phyloP scores from a whole-genome alignment of 2,888 invertebrate species.

The Antheraea yamamai region DNA sequence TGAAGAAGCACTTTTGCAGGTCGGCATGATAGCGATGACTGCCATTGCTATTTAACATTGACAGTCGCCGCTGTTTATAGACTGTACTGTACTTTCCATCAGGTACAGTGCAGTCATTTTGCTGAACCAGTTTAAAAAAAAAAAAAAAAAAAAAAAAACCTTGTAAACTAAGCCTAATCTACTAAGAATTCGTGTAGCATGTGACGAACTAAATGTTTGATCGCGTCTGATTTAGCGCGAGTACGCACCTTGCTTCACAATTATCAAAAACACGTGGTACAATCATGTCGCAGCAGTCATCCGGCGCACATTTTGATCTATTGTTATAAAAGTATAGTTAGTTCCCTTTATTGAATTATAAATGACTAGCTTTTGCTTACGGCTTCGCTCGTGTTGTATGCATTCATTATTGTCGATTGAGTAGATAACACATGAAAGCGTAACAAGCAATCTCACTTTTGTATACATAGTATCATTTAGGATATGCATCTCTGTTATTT shows the following conservation, averaged over 20 bases:
- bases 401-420: too few species aligned
- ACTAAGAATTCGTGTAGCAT: conserved; percentile 22
- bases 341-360: background rate
- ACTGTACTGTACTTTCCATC: too few species aligned
- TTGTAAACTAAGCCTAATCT: conserved; percentile 18
- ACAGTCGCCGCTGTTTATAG: too few species aligned
- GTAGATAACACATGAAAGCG: too few species aligned
- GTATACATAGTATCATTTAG: too few species aligned
- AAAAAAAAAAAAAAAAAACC: background rate
- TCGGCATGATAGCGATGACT: too few species aligned
- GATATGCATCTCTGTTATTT: background rate
- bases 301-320: conserved; percentile 16
- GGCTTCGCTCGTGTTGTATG: too few species aligned
- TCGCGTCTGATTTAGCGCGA: conserved; percentile 21
- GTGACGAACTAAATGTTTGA: conserved; percentile 24
- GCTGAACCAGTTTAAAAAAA: too few species aligned
- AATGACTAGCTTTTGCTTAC: background rate
- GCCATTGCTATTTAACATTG: too few species aligned
- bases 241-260: conserved; percentile 16
- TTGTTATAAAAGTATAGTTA: background rate
- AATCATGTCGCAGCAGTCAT: conserved; percentile 19
- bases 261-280: conserved; percentile 20
- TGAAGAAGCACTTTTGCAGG: too few species aligned
- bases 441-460: too few species aligned
- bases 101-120: too few species aligned